Percentiles rank a stretch among this genome's conserved stretches.
Conservation (phyloP, 2,888 invertebrate species). For the Platynereis dumerilii region DNA sequence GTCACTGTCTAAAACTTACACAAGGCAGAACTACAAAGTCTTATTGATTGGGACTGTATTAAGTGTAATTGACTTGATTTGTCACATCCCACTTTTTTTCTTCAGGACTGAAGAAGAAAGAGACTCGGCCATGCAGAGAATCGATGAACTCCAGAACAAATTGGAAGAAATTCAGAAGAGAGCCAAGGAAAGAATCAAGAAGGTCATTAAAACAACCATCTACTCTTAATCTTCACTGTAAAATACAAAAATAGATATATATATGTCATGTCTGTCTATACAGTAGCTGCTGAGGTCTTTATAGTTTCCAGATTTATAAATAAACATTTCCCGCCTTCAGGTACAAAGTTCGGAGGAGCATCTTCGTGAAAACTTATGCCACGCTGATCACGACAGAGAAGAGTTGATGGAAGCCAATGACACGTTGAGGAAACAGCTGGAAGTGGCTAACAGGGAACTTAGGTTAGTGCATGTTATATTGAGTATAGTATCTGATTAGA, state of each 20-base stretch:
- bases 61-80: too few species aligned
- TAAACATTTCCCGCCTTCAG: too few species aligned
- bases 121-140: conserved; percentile 52
- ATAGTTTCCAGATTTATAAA: conserved; percentile 29
- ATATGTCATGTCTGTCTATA: neutral
- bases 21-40: too few species aligned
- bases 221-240: too few species aligned
- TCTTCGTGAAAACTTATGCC: conserved; percentile 45
- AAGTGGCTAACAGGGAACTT: conserved; percentile 48
- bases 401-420: conserved; percentile 45
- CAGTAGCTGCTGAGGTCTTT: neutral
- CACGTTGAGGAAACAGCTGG: conserved; percentile 43
- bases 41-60: too few species aligned
- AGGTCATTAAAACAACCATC: too few species aligned
- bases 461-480: too few species aligned
- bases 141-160: conserved; percentile 50
- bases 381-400: conserved; percentile 49
- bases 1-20: too few species aligned
- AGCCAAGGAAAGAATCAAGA: conserved; percentile 47
- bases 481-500: too few species aligned
- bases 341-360: conserved; percentile 48
- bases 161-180: conserved; percentile 51
- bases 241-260: too few species aligned
- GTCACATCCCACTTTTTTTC: too few species aligned
- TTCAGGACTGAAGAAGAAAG: conserved; percentile 48